A percentile compares a stretch with the other conserved stretches of the same genome.
phyloP scores from a whole-genome alignment of 2,113 vertebrate species.

The Mesitornis unicolor region DNA sequence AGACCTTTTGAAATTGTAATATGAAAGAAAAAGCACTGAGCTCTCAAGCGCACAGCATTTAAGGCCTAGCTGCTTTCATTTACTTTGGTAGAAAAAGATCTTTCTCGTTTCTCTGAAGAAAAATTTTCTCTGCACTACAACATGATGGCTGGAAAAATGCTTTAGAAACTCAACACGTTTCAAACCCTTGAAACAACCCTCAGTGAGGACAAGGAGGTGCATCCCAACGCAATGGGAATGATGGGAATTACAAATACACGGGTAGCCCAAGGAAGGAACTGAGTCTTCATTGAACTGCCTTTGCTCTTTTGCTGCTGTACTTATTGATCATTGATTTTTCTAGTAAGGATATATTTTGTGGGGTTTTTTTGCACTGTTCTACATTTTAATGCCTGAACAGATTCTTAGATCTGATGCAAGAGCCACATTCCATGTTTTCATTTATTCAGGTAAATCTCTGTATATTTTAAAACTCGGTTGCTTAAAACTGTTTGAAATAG shows the following conservation, averaged over 20 bases:
- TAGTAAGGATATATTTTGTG: background rate
- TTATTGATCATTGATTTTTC: background rate
- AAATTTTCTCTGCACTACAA: background rate
- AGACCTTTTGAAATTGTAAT: background rate
- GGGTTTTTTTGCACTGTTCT: background rate
- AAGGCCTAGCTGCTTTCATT: background rate
- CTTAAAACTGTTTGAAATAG: background rate
- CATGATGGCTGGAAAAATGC: background rate
- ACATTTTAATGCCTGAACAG: background rate
- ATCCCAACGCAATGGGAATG: background rate
- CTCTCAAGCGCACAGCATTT: background rate
- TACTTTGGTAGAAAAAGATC: background rate
- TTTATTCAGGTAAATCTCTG: background rate
- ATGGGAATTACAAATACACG: background rate
- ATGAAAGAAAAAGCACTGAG: background rate
- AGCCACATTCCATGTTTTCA: background rate
- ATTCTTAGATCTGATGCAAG: background rate
- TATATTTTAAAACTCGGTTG: background rate
- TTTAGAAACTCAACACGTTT: background rate
- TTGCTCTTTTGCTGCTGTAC: background rate
- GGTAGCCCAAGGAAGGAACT: background rate
- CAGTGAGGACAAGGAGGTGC: background rate
- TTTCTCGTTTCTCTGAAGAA: background rate
- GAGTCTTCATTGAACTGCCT: background rate
- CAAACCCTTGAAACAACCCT: background rate